phyloP scores from a whole-genome alignment of 2,113 vertebrate species.

The Prochilodus magdalenae region DNA sequence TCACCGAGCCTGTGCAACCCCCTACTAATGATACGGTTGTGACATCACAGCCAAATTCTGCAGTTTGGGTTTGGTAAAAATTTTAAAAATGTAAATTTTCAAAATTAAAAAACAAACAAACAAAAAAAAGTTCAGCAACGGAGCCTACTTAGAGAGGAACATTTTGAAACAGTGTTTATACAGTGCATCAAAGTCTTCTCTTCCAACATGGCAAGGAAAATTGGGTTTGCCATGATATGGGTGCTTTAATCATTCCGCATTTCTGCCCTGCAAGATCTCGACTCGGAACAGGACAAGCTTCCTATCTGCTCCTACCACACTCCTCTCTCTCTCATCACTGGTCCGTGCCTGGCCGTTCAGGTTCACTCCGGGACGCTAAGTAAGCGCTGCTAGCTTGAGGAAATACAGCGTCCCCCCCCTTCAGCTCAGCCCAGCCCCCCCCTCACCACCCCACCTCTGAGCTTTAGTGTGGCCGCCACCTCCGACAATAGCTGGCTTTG shows the following conservation, averaged over 20 bases:
- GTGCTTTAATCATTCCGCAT: neutral
- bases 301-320: neutral
- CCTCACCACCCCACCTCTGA: constrained; percentile 25
- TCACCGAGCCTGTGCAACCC: too few relatives aligned
- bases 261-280: neutral
- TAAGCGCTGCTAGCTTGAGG: constrained; percentile 14
- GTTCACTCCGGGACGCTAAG: constrained; percentile 41
- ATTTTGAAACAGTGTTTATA: neutral
- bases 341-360: neutral
- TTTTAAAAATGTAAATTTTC: too few relatives aligned
- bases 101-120: too few relatives aligned
- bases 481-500: constrained; percentile 85
- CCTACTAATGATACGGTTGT: too few relatives aligned
- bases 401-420: constrained; percentile 17
- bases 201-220: neutral
- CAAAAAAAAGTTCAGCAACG: too few relatives aligned
- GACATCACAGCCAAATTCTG: too few relatives aligned
- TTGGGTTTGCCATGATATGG: neutral
- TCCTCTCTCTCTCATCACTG: neutral
- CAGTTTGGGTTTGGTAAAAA: too few relatives aligned
- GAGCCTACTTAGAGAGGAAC: too few relatives aligned
- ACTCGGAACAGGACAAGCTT: neutral
- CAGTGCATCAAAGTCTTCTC: neutral
- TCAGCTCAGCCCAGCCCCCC: too few relatives aligned
- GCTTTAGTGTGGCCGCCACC: constrained; percentile 68